phyloP scores from a whole-genome alignment of 2,888 invertebrate species.

The Poecilus cupreus region DNA sequence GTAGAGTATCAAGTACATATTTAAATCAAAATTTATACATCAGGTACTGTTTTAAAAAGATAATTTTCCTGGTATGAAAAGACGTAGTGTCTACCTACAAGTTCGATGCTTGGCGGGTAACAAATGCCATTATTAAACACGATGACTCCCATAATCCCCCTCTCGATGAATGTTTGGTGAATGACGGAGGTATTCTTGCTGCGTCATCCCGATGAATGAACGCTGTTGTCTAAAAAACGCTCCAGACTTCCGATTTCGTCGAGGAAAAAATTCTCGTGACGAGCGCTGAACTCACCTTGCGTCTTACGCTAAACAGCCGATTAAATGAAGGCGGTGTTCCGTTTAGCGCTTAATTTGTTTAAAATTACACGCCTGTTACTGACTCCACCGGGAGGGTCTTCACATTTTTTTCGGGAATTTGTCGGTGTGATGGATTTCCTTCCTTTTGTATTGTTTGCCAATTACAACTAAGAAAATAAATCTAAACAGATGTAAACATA shows the following conservation, averaged over 20 bases:
- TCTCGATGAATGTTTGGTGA: constrained; percentile 36
- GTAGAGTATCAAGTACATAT: too few relatives aligned
- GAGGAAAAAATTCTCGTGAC: constrained; percentile 5
- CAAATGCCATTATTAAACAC: constrained; percentile 38
- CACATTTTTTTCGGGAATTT: not conserved
- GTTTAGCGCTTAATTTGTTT: constrained; percentile 40
- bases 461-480: too few relatives aligned
- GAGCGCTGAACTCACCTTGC: constrained; percentile 20
- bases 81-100: too few relatives aligned
- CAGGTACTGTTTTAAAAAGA: too few relatives aligned
- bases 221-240: constrained; percentile 40
- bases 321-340: constrained; percentile 39
- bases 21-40: too few relatives aligned
- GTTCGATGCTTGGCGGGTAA: not conserved
- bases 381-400: not conserved
- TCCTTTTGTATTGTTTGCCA: too few relatives aligned
- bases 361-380: constrained; percentile 32
- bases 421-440: too few relatives aligned
- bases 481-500: too few relatives aligned
- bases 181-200: constrained; percentile 16
- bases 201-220: constrained; percentile 45
- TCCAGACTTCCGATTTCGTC: constrained; percentile 41
- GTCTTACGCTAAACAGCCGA: constrained; percentile 22
- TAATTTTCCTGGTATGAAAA: not conserved
- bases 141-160: constrained; percentile 23